Conservation (phyloP, 37 sponge, comb jelly and placozoan genomes). For the Halisarca cf. caerulea region DNA sequence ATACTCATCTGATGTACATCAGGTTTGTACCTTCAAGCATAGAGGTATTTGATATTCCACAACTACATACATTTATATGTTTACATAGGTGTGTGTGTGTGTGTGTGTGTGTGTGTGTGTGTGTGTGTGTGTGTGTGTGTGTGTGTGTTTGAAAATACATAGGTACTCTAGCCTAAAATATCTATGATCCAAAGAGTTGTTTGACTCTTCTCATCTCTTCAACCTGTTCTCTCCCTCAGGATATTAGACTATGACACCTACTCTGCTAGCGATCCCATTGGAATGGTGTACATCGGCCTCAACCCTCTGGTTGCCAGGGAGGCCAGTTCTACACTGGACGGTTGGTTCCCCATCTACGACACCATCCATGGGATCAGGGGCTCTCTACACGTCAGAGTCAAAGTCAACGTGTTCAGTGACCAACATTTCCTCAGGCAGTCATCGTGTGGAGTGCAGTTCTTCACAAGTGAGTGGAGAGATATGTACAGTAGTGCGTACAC, state of each 20-base stretch:
- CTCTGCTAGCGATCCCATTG: conserved; percentile 90
- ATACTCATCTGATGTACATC: too few species aligned
- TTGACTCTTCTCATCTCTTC: too few species aligned
- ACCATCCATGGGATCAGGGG: conserved; percentile 87
- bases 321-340: conserved; percentile 42
- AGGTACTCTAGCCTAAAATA: neutral
- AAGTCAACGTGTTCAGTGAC: conserved; percentile 72
- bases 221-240: too few species aligned
- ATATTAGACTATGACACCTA: conserved; percentile 90
- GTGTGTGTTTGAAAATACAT: too few species aligned
- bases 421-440: conserved; percentile 68
- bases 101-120: too few species aligned
- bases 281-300: conserved; percentile 78
- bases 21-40: too few species aligned
- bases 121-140: neutral
- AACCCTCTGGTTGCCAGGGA: conserved; percentile 35
- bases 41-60: too few species aligned
- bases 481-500: neutral
- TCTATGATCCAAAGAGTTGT: too few species aligned
- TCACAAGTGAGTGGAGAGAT: conserved; percentile 53
- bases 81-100: too few species aligned
- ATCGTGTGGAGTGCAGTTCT: conserved; percentile 68
- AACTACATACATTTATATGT: too few species aligned
- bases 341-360: conserved; percentile 96
- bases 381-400: conserved; percentile 69